These are phyloP conservation scores for Drosophila subsilvestris DNA, from an alignment of 2,888 invertebrate genomes.

Conservation along the genomic window DNA sequence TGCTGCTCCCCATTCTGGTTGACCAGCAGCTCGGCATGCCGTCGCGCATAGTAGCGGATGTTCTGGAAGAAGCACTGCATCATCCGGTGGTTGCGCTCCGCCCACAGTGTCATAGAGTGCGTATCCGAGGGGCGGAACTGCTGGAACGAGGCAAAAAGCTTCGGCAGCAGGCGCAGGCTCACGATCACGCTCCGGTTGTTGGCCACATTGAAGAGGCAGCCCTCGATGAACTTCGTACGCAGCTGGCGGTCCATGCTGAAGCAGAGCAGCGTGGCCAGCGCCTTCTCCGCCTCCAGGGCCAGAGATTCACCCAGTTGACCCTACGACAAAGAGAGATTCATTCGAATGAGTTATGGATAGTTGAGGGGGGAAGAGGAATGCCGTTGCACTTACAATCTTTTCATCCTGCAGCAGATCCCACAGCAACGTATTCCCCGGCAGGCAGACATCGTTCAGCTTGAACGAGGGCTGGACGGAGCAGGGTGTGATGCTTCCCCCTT, in stretches of 20 bases:
- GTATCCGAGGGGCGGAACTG: conserved; percentile 94
- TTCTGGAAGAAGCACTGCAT: conserved; percentile 96
- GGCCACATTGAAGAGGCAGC: conserved; percentile 94
- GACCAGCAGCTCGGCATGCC: conserved; percentile 80
- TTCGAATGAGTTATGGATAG: neutral
- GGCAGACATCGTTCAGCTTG: conserved; percentile 89
- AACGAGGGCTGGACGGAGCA: conserved; percentile 74
- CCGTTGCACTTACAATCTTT: conserved; percentile 88
- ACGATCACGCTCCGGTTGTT: conserved; percentile 95
- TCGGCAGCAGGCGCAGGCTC: conserved; percentile 93
- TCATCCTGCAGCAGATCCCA: conserved; percentile 98
- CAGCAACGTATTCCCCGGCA: conserved; percentile 95
- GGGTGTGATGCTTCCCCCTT: conserved; percentile 37
- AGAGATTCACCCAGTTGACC: conserved; percentile 94
- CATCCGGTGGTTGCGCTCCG: conserved; percentile 96
- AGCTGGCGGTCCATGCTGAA: conserved; percentile 95
- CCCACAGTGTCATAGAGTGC: conserved; percentile 95
- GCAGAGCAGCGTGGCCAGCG: conserved; percentile 93
- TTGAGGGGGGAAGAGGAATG: neutral
- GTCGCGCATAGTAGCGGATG: conserved; percentile 89
- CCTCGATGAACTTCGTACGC: conserved; percentile 97
- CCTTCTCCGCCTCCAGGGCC: conserved; percentile 96
- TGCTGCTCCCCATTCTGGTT: conserved; percentile 75
- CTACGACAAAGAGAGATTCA: conserved; percentile 83
- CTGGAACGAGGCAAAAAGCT: conserved; percentile 95